These are phyloP conservation scores for Benthosema pterotum DNA, from an alignment of 2,797 vertebrate species.

Conservation along the genomic window DNA sequence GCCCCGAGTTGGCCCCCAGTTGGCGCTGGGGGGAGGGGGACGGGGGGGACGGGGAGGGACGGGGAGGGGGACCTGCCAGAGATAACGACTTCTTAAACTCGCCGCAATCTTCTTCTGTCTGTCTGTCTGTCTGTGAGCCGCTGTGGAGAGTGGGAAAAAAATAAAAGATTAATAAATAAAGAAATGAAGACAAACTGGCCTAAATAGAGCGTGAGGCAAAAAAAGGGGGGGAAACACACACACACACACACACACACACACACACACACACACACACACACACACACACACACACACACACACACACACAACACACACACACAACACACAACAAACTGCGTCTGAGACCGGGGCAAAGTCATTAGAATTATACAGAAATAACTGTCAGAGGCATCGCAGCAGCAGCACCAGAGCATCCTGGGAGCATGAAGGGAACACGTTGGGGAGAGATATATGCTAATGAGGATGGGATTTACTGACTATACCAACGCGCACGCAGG, in stretches of 20 bases:
- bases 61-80: slow-evolving; percentile 43
- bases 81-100: slow-evolving; percentile 54
- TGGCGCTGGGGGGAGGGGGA: not conserved
- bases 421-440: slow-evolving; percentile 55
- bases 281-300: too few species aligned
- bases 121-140: slow-evolving; percentile 39
- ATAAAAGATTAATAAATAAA: slow-evolving; percentile 59
- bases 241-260: too few species aligned
- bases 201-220: slow-evolving; percentile 64
- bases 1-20: slow-evolving; percentile 53
- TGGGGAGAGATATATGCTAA: slow-evolving; percentile 56
- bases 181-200: slow-evolving; percentile 59
- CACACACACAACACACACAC: too few species aligned
- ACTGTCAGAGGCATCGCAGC: slow-evolving; percentile 51
- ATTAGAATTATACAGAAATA: slow-evolving; percentile 69
- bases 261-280: too few species aligned
- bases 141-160: slow-evolving; percentile 46
- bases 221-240: too few species aligned
- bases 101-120: slow-evolving; percentile 61
- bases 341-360: slow-evolving; percentile 54
- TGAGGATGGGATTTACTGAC: slow-evolving; percentile 51
- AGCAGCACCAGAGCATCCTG: slow-evolving; percentile 39
- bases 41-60: slow-evolving; percentile 2
- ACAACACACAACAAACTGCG: slow-evolving; percentile 46
- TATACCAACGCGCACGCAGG: slow-evolving; percentile 49